Evolutionary conservation across 2,797 vertebrate species (phyloP).

Genomic region (Limosa lapponica): DNA sequence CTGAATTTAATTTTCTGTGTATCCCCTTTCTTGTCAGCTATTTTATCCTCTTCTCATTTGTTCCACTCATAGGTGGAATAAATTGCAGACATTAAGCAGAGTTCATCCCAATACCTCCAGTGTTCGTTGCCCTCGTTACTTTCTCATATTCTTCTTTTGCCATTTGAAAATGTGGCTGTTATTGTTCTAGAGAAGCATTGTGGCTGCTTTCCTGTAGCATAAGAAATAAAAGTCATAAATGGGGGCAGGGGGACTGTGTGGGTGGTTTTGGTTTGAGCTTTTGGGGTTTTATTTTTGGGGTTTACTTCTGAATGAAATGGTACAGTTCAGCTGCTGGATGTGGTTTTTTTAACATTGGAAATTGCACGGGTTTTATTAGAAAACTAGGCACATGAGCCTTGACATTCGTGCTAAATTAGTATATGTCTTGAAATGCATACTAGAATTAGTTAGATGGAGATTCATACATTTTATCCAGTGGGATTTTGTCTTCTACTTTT

Average conservation of each 20-base stretch:
- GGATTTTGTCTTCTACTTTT: neutral
- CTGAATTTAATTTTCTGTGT: neutral
- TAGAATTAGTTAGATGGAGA: neutral
- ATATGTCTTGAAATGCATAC: neutral
- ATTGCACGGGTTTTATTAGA: neutral
- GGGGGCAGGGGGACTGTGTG: rapidly evolving
- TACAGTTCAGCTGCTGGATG: neutral
- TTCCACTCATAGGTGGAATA: neutral
- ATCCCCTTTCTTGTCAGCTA: neutral
- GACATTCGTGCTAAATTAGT: neutral
- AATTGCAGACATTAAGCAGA: neutral
- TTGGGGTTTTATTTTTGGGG: neutral
- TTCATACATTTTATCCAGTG: neutral
- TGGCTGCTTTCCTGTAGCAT: neutral
- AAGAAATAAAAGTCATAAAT: neutral
- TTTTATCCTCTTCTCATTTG: neutral
- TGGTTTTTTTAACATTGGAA: neutral
- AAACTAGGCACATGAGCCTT: neutral
- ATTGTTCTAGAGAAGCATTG: neutral
- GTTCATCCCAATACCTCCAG: neutral
- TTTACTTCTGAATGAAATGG: neutral
- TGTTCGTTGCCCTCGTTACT: neutral
- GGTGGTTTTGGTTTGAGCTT: neutral
- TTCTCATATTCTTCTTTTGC: neutral
- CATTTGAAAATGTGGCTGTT: neutral